Evolutionary conservation across 2,113 vertebrate species (phyloP), one percentile per base, ranked within the genome.

Genomic region (Pseudonaja textilis): DNA sequence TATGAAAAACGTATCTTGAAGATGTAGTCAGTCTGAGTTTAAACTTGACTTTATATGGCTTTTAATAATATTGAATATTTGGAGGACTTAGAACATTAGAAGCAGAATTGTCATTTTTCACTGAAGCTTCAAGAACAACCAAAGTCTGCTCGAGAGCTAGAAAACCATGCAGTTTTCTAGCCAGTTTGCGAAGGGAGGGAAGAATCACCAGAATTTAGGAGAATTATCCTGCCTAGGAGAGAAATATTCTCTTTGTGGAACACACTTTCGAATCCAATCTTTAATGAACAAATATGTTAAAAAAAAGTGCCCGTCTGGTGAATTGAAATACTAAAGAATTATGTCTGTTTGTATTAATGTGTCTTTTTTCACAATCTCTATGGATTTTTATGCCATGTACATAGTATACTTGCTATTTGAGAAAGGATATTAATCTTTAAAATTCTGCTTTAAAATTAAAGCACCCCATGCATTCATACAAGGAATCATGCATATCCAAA

Each of bases 1-100:
- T 90, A 14, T 93, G 90, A 85, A 88, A 85, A 59, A 23, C 18
- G 8, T 22, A 42, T 92, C 39, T 88, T 20, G 47, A 61, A 93
- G 25, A 74, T 74, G 22, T 55, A 22, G 34, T 45, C 69, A 39
- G 34, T 20, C 54, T 2, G 57, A 59, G 39, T 93, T 64, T 89
- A 88, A 93, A 59, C 26, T 47, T 42, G 47, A 42, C 34, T 45
- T 20, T 42, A 69, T n/a, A 4, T 10, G 64, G 5, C 42, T 50
- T 34, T 54, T 57, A 88, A 59, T 56, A 92, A 54, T 20, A 93
- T 20, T 22, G 20, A 57, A 74, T 47, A 39, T 91, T n/a, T 29
- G 42, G 23, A 59, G 45, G 42, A 6, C 26, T 57, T 55, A 86
- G 10, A 45, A 6, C 12, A 57, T 85, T 45, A 29, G 20, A 26